Base-by-base conservation (phyloP, 2,797 vertebrate genomes). In the Lepus oiostolus region DNA sequence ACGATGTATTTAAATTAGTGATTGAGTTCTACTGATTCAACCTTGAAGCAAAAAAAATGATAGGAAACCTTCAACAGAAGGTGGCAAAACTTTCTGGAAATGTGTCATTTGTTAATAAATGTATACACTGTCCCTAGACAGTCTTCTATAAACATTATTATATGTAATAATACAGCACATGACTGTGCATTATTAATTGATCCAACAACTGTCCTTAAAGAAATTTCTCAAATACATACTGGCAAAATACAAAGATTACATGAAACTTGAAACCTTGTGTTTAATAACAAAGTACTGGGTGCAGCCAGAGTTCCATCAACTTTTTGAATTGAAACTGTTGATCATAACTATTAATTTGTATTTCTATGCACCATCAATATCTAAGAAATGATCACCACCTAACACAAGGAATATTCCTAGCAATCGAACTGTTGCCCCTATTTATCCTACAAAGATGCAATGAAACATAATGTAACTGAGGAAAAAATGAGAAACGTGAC, bases 11-110 rank as follows among this genome's bases (percentile, higher is more conserved):
- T 82, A 94, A 93, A 77, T 91, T 80, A 83, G 76, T 17, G 9
- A 83, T 86, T 82, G 65, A 70, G 74, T 84, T 90, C 30, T 76
- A 71, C 30, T 71, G 82, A 86, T 71, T 81, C 85, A n/a, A 88
- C 70, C 71, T 75, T 79, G 38, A 93, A 92, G 90, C 7, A 30
- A 65, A 71, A 71, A 95, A 92, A 89, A 54, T 28, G 17, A 16
- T 32, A 90, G 8, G 32, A 81, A 94, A 83, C 58, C 22, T 1
- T 24, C 95, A 42, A 92, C 54, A 81, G 94, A 94, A 79, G 87
- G 32, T 24, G n/a, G 75, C 16, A 89, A 47, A 52, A 38, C 92
- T 96, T 21, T 38, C 95, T 95, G 87, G 35, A 1, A 91, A 52
- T 85, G 3, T 35, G 5, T 76, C 65, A 35, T 11, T 28, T 88